Evolutionary conservation across 1,140 invertebrate genomes (phyloP).

Genomic region (Pogonomyrmex californicus): DNA sequence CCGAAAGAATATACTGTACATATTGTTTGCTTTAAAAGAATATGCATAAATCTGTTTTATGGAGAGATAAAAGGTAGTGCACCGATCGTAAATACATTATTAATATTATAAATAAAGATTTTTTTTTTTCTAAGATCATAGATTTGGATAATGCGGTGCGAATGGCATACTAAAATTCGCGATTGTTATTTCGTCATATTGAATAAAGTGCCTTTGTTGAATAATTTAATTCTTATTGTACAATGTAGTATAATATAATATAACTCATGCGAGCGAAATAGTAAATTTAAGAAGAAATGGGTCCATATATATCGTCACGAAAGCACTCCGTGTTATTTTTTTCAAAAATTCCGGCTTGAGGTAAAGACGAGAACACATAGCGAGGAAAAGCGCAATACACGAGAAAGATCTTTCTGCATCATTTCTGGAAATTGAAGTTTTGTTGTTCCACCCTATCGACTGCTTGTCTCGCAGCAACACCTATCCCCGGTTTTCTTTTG

Average conservation of each 20-base stretch:
- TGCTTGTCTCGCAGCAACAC: conserved; percentile 26
- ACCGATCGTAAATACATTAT: neutral
- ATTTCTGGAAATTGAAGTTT: conserved; percentile 84
- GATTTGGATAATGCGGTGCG: neutral
- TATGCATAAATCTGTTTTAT: neutral
- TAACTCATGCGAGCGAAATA: neutral
- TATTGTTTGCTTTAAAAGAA: conserved; percentile 11
- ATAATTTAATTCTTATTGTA: conserved; percentile 1
- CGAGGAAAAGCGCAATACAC: conserved; percentile 75
- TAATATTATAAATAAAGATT: neutral
- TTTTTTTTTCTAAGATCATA: conserved; percentile 14
- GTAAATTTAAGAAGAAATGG: conserved; percentile 20
- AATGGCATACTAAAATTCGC: neutral
- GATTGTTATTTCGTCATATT: neutral
- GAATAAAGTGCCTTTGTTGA: neutral
- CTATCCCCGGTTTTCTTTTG: conserved; percentile 38
- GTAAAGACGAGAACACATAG: conserved; percentile 31
- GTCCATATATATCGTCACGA: neutral
- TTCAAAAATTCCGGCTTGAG: conserved; percentile 17
- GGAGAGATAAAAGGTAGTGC: neutral
- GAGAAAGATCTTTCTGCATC: conserved; percentile 81
- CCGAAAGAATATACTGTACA: neutral
- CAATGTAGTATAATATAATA: neutral
- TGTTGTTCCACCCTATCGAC: conserved; percentile 78
- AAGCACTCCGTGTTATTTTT: conserved; percentile 22